Percentiles rank a stretch among this genome's conserved stretches.
Conservation (phyloP, 2,888 invertebrate genomes). For the Meiosimyza decipiens region DNA sequence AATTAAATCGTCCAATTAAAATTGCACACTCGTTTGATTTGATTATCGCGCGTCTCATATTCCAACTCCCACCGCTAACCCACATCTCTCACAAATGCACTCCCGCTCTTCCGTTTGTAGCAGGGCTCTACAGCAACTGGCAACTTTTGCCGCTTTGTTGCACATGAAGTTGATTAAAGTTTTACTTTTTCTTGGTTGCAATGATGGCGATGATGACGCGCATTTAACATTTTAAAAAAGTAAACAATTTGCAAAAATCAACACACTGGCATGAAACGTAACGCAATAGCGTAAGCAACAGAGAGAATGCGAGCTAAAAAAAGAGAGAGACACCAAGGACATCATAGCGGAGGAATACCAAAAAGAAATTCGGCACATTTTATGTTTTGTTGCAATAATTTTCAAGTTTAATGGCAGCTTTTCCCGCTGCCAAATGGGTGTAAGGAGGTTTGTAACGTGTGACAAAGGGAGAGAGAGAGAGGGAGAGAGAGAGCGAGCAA, state of each 20-base stretch:
- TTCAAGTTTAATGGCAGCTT: conserved; percentile 17
- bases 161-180: conserved; percentile 21
- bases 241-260: conserved; percentile 25
- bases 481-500: background rate
- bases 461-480: background rate
- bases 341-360: background rate
- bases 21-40: conserved; percentile 66
- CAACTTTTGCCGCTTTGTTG: conserved; percentile 23
- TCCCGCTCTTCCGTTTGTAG: background rate
- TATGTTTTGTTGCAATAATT: conserved; percentile 20
- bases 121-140: conserved; percentile 1
- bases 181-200: conserved; percentile 23
- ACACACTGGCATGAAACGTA: background rate
- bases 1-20: conserved; percentile 66
- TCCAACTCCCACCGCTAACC: background rate
- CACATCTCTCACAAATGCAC: background rate
- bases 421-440: background rate
- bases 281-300: background rate
- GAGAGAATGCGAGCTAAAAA: background rate
- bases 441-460: too few relatives aligned
- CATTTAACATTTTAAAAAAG: conserved; percentile 13
- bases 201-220: background rate
- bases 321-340: background rate
- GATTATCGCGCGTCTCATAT: conserved; percentile 56
- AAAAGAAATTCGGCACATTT: background rate